Percentiles rank a stretch among this genome's conserved stretches.
Evolutionary conservation across 2,888 invertebrate genomes (phyloP).

Genomic region (Tricholauxania praeusta): DNA sequence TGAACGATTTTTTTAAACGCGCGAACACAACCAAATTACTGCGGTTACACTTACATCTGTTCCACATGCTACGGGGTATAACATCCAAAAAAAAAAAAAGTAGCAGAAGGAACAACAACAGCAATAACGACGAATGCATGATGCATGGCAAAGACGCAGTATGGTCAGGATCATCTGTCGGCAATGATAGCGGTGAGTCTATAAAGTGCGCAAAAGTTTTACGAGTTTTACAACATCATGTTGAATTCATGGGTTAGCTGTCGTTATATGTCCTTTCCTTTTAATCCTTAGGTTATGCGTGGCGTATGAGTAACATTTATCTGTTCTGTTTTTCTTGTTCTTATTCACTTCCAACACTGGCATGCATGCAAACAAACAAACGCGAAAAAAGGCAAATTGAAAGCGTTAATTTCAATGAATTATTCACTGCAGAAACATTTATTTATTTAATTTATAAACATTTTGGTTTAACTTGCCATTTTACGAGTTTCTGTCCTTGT

Average conservation of each 20-base stretch:
- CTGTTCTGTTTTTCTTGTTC: not conserved
- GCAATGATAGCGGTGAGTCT: constrained; percentile 14
- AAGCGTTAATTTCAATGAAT: constrained; percentile 32
- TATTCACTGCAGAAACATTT: constrained; percentile 12
- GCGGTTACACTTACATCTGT: constrained; percentile 35
- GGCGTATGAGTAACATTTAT: constrained; percentile 25
- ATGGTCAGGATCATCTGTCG: not conserved
- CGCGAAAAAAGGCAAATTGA: not conserved
- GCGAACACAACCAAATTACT: constrained; percentile 35
- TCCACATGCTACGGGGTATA: constrained; percentile 12
- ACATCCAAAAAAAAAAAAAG: not conserved
- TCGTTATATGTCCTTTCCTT: no score
- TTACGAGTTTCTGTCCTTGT: not conserved
- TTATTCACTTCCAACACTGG: no score
- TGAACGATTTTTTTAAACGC: constrained; percentile 25
- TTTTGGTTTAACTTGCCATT: not conserved
- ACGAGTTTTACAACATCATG: no score
- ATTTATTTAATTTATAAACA: constrained; percentile 1
- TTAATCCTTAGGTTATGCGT: not conserved
- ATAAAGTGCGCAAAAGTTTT: not conserved
- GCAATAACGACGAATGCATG: constrained; percentile 13
- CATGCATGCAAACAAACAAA: not conserved
- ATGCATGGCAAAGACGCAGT: not conserved
- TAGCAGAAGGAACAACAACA: not conserved
- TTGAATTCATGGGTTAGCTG: no score